Conservation (phyloP, 1,140 invertebrate genomes). For the Glossosoma conforme region DNA sequence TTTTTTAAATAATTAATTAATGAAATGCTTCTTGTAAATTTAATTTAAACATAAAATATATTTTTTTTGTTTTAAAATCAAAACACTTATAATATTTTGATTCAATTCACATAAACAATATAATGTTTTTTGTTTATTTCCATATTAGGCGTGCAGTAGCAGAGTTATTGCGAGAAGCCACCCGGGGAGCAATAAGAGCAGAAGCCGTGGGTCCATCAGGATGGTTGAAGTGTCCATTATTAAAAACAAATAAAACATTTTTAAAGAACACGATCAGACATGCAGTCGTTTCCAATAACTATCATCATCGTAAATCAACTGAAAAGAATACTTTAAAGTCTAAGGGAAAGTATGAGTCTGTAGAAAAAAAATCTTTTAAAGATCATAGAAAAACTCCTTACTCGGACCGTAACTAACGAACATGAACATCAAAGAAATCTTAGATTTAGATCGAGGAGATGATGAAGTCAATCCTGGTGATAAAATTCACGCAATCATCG, state of each 20-base stretch:
- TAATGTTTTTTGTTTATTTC: slow-evolving; percentile 19
- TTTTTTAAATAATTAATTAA: no score
- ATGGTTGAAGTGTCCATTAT: slow-evolving; percentile 54
- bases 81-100: no score
- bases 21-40: no score
- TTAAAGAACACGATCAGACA: slow-evolving; percentile 47
- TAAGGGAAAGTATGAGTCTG: no score
- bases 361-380: no score
- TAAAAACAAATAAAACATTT: slow-evolving; percentile 57
- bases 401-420: slow-evolving; percentile 34
- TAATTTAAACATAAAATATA: no score
- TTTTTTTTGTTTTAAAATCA: no score
- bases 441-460: slow-evolving; percentile 30
- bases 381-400: slow-evolving; percentile 2
- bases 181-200: slow-evolving; percentile 53
- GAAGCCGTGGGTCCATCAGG: slow-evolving; percentile 59
- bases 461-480: slow-evolving; percentile 33
- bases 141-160: slow-evolving; percentile 57
- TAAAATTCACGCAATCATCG: slow-evolving; percentile 50
- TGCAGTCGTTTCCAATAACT: slow-evolving; percentile 46
- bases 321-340: no score
- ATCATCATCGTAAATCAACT: slow-evolving; percentile 3
- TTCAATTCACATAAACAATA: no score
- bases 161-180: slow-evolving; percentile 58
- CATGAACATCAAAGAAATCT: slow-evolving; percentile 31